phyloP scores from a whole-genome alignment of 1,140 invertebrate species.

The Drosophila kikkawai region DNA sequence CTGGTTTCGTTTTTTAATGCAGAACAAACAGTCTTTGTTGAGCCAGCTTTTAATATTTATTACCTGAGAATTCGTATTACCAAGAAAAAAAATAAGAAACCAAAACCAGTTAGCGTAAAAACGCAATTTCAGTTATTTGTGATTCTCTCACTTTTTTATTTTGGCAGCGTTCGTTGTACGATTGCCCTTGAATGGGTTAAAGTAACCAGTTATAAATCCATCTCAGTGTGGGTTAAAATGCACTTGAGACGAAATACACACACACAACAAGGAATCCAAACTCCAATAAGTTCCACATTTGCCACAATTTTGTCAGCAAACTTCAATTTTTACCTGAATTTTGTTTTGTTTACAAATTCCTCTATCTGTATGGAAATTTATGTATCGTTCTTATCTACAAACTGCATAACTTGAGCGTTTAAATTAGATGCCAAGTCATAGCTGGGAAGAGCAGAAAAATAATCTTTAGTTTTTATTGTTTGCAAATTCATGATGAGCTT shows the following conservation, averaged over 20 bases:
- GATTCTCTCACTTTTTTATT: slow-evolving; percentile 20
- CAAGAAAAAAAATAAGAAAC: slow-evolving; percentile 24
- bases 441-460: slow-evolving; percentile 3
- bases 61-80: slow-evolving; percentile 15
- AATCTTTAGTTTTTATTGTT: slow-evolving; percentile 33
- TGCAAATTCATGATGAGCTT: slow-evolving; percentile 28
- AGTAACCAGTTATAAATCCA: slow-evolving; percentile 61
- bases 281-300: neutral
- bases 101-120: slow-evolving; percentile 42
- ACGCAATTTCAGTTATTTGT: slow-evolving; percentile 35
- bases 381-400: slow-evolving; percentile 33
- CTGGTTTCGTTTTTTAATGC: slow-evolving; percentile 9
- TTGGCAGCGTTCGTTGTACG: slow-evolving; percentile 25
- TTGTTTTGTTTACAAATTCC: slow-evolving; percentile 23
- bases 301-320: neutral
- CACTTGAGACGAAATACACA: slow-evolving; percentile 12
- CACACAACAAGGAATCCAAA: neutral
- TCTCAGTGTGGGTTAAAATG: slow-evolving; percentile 23
- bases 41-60: slow-evolving; percentile 31
- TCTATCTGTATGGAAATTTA: slow-evolving; percentile 28
- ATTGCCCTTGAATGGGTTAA: slow-evolving; percentile 56
- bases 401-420: slow-evolving; percentile 22
- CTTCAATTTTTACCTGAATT: neutral
- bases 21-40: slow-evolving; percentile 4
- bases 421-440: slow-evolving; percentile 24